A percentile compares a stretch with the other conserved stretches of the same genome.
Conservation (phyloP, 2,113 vertebrate species). For the Fregata magnificens region DNA sequence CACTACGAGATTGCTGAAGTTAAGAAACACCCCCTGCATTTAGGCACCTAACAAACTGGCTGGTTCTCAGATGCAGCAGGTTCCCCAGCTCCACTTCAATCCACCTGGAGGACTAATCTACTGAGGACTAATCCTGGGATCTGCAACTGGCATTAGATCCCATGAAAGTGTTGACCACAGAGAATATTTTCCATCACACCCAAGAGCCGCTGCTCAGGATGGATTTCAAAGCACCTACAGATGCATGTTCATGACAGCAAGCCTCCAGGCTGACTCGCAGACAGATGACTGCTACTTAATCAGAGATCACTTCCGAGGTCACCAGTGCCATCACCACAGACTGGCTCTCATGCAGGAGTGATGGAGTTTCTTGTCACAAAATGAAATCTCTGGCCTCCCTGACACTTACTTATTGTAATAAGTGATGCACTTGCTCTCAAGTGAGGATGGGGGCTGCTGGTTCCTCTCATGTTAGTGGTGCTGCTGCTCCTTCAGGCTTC, state of each 20-base stretch:
- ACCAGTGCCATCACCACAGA: rapidly evolving
- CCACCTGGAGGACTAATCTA: background rate
- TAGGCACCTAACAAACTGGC: background rate
- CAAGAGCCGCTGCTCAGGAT: background rate
- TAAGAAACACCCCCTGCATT: rapidly evolving
- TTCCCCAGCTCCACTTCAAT: background rate
- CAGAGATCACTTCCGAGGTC: background rate
- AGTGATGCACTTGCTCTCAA: background rate
- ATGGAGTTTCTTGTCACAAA: background rate
- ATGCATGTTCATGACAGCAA: background rate
- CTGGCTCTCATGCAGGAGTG: background rate
- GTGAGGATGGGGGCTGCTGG: background rate
- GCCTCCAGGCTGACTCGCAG: background rate
- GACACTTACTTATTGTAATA: too few species aligned
- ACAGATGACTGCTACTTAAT: background rate
- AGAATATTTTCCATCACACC: background rate
- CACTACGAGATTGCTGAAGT: background rate
- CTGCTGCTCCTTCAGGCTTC: background rate
- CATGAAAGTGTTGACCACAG: background rate
- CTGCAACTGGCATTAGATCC: background rate
- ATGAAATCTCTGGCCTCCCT: too few species aligned
- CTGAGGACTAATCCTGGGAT: background rate
- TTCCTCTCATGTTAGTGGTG: background rate
- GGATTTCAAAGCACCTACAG: background rate
- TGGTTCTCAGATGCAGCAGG: background rate